phyloP scores from a whole-genome alignment of 2,797 vertebrate genomes.

The Sardinella longiceps region DNA sequence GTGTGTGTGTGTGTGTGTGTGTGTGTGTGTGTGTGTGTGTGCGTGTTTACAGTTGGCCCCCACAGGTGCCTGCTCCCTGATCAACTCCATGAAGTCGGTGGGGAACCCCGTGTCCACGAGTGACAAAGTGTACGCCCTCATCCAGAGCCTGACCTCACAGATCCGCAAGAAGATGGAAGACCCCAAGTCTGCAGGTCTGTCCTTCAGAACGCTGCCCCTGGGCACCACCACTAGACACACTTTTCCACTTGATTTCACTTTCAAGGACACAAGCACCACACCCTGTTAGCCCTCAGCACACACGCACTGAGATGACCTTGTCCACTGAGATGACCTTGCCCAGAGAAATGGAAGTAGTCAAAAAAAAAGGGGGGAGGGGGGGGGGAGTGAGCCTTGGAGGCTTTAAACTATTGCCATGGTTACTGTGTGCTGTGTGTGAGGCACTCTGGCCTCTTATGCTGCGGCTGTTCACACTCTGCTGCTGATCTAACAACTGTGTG shows the following conservation, averaged over 20 bases:
- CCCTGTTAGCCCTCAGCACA: background rate
- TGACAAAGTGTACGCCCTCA: slow-evolving; percentile 87
- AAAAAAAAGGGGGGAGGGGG: too few relatives aligned
- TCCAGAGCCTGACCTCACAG: slow-evolving; percentile 94
- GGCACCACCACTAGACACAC: background rate
- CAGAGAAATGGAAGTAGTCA: background rate
- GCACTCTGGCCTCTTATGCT: background rate
- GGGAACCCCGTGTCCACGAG: slow-evolving; percentile 92
- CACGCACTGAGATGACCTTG: background rate
- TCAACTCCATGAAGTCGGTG: slow-evolving; percentile 91
- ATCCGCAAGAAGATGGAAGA: slow-evolving; percentile 90
- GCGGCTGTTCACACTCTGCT: background rate
- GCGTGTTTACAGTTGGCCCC: slow-evolving; percentile 83
- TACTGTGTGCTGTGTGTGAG: background rate
- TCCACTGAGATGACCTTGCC: background rate
- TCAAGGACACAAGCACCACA: background rate
- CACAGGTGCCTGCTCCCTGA: slow-evolving; percentile 83
- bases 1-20: too few relatives aligned
- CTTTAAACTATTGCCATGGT: background rate
- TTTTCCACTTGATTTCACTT: background rate
- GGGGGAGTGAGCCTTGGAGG: background rate
- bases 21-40: slow-evolving; percentile 18
- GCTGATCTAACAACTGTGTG: background rate
- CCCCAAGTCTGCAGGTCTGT: slow-evolving; percentile 89
- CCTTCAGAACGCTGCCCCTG: background rate